Evolutionary conservation across 2,888 invertebrate genomes (phyloP), one percentile per base, ranked within the genome.

Genomic region (Ditula angustiorana): DNA sequence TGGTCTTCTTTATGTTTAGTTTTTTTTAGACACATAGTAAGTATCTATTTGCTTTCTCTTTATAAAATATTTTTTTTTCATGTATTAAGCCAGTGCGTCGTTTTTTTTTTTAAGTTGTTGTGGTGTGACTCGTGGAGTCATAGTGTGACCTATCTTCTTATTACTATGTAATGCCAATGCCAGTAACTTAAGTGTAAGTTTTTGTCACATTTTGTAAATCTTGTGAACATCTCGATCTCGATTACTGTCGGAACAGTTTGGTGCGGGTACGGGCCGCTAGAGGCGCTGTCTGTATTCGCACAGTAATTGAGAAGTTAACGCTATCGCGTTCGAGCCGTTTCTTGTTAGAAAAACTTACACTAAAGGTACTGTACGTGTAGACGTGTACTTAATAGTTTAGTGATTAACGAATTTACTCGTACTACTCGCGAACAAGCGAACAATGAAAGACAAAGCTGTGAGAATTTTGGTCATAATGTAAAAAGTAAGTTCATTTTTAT

Each of bases 361-460:
- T n/a, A n/a, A n/a, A n/a, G n/a, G n/a, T n/a, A n/a, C n/a, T 83
- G 79, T 82, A 81, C 74, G 74, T 80, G 74, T 86, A 87, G 80
- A 78, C 81, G 74, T 53, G 53, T 86, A 86, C 76, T 80, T 83
- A 79, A 83, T 88, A 88, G 85, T 83, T 84, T 88, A 89, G 86
- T 87, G 69, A 88, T 82, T 87, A 87, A 88, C 88, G 89, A 91
- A 90, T 90, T 90, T 90, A 90, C 86, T 88, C 87, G 79, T 88
- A 87, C 83, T 87, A 85, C 80, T 90, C 90, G 91, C 90, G 86
- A 73, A 73, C 74, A 83, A 83, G 92, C 90, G 91, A 90, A 86
- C 87, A 88, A 93, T 90, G 93, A 93, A 93, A 93, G 93, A 93
- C 93, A 93, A 92, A 92, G 88, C 90, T 92, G 92, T 93, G 92